phyloP scores from a whole-genome alignment of 2,888 invertebrate species.

The Dione juno region DNA sequence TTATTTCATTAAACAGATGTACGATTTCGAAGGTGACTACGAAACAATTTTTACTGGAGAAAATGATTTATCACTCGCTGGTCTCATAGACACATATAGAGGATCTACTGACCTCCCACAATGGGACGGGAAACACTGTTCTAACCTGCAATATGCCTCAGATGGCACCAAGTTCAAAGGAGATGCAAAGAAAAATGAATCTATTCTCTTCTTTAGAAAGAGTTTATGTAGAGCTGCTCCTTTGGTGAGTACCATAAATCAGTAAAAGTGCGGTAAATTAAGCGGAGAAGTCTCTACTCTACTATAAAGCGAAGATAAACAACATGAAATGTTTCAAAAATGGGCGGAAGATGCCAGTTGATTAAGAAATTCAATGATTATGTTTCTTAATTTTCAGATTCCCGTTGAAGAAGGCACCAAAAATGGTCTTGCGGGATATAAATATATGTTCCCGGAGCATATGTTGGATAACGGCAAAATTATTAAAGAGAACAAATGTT shows the following conservation, averaged over 20 bases:
- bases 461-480: constrained; percentile 90
- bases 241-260: constrained; percentile 81
- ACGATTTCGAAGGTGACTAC: constrained; percentile 90
- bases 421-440: constrained; percentile 86
- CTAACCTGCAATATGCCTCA: constrained; percentile 89
- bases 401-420: constrained; percentile 84
- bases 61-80: constrained; percentile 84
- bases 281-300: too few relatives aligned
- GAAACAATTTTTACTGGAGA: constrained; percentile 91
- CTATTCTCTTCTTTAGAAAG: constrained; percentile 90
- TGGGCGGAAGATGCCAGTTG: too few relatives aligned
- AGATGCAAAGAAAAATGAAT: constrained; percentile 86
- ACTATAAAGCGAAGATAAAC: too few relatives aligned
- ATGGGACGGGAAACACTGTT: constrained; percentile 90
- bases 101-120: constrained; percentile 89
- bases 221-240: constrained; percentile 92
- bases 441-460: constrained; percentile 90
- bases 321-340: too few relatives aligned
- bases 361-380: neutral
- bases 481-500: constrained; percentile 91
- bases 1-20: constrained; percentile 85
- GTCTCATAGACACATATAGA: constrained; percentile 90
- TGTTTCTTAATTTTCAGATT: constrained; percentile 69
- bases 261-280: too few relatives aligned
- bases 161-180: constrained; percentile 94